phyloP scores from a whole-genome alignment of 2,888 invertebrate genomes.

The Nomada hirtipes region DNA sequence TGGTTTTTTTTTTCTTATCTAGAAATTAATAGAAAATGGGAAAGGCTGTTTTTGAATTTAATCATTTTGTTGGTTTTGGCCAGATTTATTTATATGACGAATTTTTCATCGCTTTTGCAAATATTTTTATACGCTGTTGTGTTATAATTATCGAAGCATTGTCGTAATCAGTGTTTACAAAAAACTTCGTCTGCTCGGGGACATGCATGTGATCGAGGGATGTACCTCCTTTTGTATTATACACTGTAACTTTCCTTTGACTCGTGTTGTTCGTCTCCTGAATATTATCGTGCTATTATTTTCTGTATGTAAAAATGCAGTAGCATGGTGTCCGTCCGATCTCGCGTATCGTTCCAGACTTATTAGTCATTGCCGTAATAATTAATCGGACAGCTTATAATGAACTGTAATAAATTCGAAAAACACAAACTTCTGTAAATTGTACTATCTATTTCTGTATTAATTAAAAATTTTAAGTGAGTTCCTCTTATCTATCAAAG shows the following conservation, averaged over 20 bases:
- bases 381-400: constrained; percentile 14
- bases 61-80: not conserved
- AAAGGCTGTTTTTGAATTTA: too few relatives aligned
- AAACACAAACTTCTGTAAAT: too few relatives aligned
- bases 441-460: too few relatives aligned
- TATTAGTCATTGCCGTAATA: constrained; percentile 37
- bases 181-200: constrained; percentile 14
- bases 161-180: constrained; percentile 31
- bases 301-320: constrained; percentile 39
- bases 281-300: constrained; percentile 56
- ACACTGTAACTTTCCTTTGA: constrained; percentile 64
- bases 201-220: constrained; percentile 21
- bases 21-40: not conserved
- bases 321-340: constrained; percentile 16
- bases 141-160: constrained; percentile 13
- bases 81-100: not conserved
- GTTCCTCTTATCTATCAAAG: too few relatives aligned
- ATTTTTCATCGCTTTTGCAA: not conserved
- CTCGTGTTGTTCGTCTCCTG: constrained; percentile 53
- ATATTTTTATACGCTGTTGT: not conserved
- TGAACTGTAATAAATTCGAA: constrained; percentile 2
- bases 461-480: too few relatives aligned
- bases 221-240: constrained; percentile 44
- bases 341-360: constrained; percentile 31
- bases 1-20: not conserved